phyloP scores from a whole-genome alignment of 2,888 invertebrate genomes.

The Andrena flavipes region DNA sequence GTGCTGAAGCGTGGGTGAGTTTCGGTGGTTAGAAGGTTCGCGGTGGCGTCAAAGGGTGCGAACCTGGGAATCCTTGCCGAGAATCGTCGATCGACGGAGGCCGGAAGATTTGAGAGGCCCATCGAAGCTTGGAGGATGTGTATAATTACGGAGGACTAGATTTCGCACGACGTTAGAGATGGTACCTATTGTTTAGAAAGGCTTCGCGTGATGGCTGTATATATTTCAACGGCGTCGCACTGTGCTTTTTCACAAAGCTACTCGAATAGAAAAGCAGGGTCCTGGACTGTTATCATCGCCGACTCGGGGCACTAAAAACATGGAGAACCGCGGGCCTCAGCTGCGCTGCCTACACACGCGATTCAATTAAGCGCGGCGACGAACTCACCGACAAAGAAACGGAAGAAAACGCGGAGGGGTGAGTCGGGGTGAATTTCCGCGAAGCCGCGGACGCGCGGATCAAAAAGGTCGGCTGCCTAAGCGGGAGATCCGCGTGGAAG shows the following conservation, averaged over 20 bases:
- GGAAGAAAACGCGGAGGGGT: background rate
- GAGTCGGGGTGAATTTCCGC: constrained; percentile 38
- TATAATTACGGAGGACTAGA: background rate
- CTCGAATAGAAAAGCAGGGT: background rate
- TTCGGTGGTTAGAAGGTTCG: constrained; percentile 8
- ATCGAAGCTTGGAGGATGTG: background rate
- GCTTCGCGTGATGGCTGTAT: background rate
- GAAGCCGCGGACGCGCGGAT: constrained; percentile 33
- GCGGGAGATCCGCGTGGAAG: constrained; percentile 46
- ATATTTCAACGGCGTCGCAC: no score
- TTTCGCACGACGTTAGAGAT: background rate
- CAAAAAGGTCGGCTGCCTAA: constrained; percentile 48
- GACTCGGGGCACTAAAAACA: no score
- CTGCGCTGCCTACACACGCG: constrained; percentile 27
- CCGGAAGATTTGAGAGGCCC: constrained; percentile 7
- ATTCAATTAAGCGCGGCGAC: constrained; percentile 59
- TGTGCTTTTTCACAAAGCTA: background rate
- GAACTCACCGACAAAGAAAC: constrained; percentile 28
- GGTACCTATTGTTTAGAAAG: background rate
- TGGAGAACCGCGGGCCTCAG: background rate
- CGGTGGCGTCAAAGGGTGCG: constrained; percentile 25
- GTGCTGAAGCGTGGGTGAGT: constrained; percentile 17
- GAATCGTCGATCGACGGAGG: constrained; percentile 7
- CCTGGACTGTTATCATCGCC: background rate
- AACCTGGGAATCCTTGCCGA: constrained; percentile 6